Base-by-base conservation (phyloP, 2,888 invertebrate genomes). In the Megamerina dolium region DNA sequence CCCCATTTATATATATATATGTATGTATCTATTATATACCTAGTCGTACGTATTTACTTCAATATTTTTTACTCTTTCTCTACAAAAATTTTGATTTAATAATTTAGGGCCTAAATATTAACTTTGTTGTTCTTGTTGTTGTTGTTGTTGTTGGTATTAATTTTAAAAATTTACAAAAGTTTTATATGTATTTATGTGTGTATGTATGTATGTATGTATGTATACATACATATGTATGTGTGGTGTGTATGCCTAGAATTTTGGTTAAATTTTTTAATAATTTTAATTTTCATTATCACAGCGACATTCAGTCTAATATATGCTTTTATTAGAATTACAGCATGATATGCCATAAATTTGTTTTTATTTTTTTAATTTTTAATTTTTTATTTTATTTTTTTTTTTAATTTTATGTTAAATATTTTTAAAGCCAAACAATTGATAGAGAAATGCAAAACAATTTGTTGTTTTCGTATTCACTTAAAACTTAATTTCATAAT, bases 241-340 rank as follows among this genome's bases (percentile, higher is more conserved):
- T n/a, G n/a, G n/a, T n/a, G n/a, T n/a, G n/a, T n/a, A n/a, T n/a
- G n/a, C n/a, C n/a, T n/a, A n/a, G n/a, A n/a, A n/a, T 49, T 50
- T 47, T 33, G 41, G 48, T 46, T 42, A 33, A 49, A 41, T 43
- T 42, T 47, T 49, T 55, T 45, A 47, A 42, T 41, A 14, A 45
- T 56, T 54, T 44, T 44, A 41, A 46, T 60, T 59, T 60, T 57
- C 59, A 57, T 64, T 65, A 65, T 65, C 65, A 65, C 65, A 57
- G 65, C 59, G 66, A 65, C 66, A 65, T 65, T 65, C 65, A 65
- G 65, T 65, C 66, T 65, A 65, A 65, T 56, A 60, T 61, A 62
- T 63, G 55, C 66, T 64, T 65, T 66, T 59, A 65, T 65, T 65
- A 64, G 65, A 66, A 65, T 62, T 60, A 64, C 60, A 59, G 63